Conservation (phyloP, 2,113 vertebrate species). For the Oceanites oceanicus region DNA sequence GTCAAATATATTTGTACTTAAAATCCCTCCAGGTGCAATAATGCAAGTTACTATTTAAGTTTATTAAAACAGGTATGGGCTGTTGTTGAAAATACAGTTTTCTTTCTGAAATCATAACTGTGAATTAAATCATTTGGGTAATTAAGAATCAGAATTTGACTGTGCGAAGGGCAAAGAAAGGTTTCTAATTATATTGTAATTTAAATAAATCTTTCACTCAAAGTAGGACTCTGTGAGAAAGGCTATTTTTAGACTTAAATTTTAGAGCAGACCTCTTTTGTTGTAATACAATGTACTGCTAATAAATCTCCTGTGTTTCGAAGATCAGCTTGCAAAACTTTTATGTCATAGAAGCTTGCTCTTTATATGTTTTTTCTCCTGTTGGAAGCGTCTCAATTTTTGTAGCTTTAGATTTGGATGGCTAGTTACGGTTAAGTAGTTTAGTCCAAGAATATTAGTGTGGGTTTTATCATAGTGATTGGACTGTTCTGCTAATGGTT, state of each 20-base stretch:
- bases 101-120: background rate
- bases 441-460: background rate
- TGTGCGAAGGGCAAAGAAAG: background rate
- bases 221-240: background rate
- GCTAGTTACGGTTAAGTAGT: background rate
- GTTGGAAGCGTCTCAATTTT: background rate
- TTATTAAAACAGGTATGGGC: background rate
- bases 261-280: background rate
- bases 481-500: constrained; percentile 15
- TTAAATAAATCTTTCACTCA: background rate
- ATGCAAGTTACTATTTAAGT: background rate
- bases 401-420: background rate
- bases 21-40: background rate
- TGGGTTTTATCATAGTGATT: constrained; percentile 24
- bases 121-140: background rate
- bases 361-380: background rate
- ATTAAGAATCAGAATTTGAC: background rate
- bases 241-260: background rate
- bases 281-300: background rate
- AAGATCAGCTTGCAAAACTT: background rate
- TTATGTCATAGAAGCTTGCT: background rate
- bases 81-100: background rate
- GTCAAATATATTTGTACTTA: background rate
- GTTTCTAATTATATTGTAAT: background rate
- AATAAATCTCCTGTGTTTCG: background rate